These are phyloP conservation scores for Bombus huntii DNA, from an alignment of 1,140 invertebrate genomes.

Conservation along the genomic window DNA sequence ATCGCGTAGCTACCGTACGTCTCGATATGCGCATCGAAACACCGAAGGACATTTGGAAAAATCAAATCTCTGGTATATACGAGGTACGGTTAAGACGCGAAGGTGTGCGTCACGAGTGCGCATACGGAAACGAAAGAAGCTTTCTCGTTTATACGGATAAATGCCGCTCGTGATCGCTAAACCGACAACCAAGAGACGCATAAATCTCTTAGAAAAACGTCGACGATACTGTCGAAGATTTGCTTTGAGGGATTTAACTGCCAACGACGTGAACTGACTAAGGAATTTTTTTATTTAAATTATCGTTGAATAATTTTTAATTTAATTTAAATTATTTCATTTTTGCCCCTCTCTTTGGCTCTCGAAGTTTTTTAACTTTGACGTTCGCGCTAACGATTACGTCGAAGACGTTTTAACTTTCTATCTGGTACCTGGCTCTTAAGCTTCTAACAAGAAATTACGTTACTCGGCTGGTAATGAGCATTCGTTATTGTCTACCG, in stretches of 20 bases:
- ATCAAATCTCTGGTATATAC: slow-evolving; percentile 29
- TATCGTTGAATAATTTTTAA: no score
- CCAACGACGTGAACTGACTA: not conserved
- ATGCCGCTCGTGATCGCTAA: not conserved
- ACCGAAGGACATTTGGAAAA: not conserved
- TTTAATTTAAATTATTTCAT: not conserved
- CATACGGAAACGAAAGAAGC: not conserved
- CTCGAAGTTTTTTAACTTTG: not conserved
- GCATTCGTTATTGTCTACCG: not conserved
- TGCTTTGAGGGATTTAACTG: not conserved
- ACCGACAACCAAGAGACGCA: not conserved
- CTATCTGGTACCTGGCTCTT: not conserved
- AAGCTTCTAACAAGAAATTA: not conserved
- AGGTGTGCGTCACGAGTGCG: not conserved
- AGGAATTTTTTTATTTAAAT: not conserved
- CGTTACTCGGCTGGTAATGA: no score
- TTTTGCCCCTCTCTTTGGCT: not conserved
- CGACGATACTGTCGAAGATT: not conserved
- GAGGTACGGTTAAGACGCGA: not conserved
- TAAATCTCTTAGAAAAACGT: not conserved
- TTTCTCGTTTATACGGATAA: not conserved
- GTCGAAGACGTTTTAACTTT: not conserved
- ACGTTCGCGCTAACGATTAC: not conserved
- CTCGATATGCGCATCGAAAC: slow-evolving; percentile 22
- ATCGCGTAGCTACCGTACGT: no score